These are phyloP conservation scores for Homarus americanus DNA, from an alignment of 1,140 invertebrate species.

Conservation along the genomic window DNA sequence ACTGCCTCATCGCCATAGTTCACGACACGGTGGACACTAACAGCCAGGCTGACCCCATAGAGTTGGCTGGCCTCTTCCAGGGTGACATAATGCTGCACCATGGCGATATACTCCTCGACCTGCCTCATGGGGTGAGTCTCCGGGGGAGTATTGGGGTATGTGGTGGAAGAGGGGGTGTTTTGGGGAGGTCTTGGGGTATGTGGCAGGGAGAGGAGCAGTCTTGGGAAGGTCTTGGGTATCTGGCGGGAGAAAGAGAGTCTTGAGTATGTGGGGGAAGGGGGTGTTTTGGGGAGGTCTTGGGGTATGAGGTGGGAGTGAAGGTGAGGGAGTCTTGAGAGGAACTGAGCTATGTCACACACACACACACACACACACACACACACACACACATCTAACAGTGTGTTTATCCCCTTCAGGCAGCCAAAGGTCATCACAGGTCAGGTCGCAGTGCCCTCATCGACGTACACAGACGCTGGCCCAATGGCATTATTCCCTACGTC, in stretches of 20 bases:
- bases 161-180: not conserved
- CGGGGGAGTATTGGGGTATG: not conserved
- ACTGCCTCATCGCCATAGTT: not conserved
- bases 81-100: conserved; percentile 76
- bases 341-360: not conserved
- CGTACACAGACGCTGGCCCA: conserved; percentile 76
- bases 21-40: conserved; percentile 52
- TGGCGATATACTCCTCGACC: conserved; percentile 16
- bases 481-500: conserved; percentile 78
- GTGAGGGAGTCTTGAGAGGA: not conserved
- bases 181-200: not conserved
- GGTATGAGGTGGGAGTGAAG: too few relatives aligned
- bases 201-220: too few relatives aligned
- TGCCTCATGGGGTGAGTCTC: conserved; percentile 25
- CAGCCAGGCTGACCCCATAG: conserved; percentile 76
- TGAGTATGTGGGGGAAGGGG: not conserved
- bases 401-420: not conserved
- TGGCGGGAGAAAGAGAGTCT: too few relatives aligned
- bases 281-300: not conserved
- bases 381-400: not conserved
- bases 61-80: conserved; percentile 77
- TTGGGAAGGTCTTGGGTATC: not conserved
- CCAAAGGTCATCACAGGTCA: not conserved
- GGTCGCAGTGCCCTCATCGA: conserved; percentile 75
- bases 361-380: not conserved